Evolutionary conservation across 2,113 vertebrate species (phyloP).

Genomic region (Sceloporus tristichus): DNA sequence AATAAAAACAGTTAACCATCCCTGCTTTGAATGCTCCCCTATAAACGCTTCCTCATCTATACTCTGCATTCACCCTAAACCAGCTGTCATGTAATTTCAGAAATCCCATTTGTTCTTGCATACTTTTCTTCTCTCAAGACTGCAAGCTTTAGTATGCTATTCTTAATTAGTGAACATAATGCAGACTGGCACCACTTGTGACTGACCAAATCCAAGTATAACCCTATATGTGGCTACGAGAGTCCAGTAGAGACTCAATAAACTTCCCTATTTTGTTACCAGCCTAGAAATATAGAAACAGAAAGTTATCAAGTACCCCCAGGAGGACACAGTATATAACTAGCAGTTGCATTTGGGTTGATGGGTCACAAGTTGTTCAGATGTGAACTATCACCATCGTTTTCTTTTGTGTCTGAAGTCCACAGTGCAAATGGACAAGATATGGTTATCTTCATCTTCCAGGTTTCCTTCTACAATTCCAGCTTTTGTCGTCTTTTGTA

Average conservation of each 20-base stretch:
- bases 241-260: not conserved
- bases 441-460: not conserved
- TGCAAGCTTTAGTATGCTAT: not conserved
- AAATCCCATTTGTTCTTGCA: not conserved
- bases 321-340: not conserved
- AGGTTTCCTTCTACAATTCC: rapidly evolving
- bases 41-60: too few relatives aligned
- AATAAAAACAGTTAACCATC: not conserved
- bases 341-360: not conserved
- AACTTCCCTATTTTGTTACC: not conserved
- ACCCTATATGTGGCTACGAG: not conserved
- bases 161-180: not conserved
- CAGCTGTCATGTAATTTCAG: not conserved
- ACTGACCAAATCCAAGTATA: not conserved
- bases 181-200: not conserved
- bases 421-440: not conserved
- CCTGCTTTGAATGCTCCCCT: not conserved
- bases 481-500: constrained; percentile 30
- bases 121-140: not conserved
- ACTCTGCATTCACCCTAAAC: not conserved
- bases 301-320: not conserved
- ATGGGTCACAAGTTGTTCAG: not conserved
- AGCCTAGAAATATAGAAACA: not conserved
- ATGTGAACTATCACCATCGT: not conserved
- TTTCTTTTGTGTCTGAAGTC: not conserved